phyloP scores from a whole-genome alignment of 2,888 invertebrate genomes.

The Catocala fraxini region DNA sequence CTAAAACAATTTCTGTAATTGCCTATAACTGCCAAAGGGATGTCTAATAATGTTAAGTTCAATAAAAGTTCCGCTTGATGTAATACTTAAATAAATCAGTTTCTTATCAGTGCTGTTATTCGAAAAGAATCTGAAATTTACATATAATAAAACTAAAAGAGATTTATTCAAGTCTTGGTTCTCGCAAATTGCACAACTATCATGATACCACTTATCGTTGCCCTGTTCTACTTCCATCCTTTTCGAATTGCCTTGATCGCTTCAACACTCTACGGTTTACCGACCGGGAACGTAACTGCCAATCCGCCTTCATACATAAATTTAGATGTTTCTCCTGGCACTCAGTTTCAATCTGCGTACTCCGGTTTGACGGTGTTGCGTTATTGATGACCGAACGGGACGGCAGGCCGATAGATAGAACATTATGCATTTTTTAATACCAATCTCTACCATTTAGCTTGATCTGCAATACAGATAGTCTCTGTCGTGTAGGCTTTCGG shows the following conservation, averaged over 20 bases:
- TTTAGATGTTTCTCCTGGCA: constrained; percentile 25
- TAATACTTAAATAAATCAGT: constrained; percentile 9
- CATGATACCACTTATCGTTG: constrained; percentile 38
- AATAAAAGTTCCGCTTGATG: not conserved
- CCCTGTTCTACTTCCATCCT: constrained; percentile 29
- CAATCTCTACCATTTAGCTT: constrained; percentile 39
- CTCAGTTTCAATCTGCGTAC: constrained; percentile 45
- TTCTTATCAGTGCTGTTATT: constrained; percentile 1
- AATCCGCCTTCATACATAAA: constrained; percentile 44
- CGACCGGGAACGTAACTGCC: constrained; percentile 25
- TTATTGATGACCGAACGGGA: constrained; percentile 37
- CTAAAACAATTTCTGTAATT: not conserved
- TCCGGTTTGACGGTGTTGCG: constrained; percentile 30
- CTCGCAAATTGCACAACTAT: constrained; percentile 33
- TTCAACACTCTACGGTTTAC: constrained; percentile 28
- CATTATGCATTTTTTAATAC: constrained; percentile 41
- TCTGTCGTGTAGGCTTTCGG: too few relatives aligned
- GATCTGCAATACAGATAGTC: not conserved
- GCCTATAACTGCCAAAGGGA: not conserved
- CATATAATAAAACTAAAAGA: constrained; percentile 13
- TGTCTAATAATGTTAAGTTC: not conserved
- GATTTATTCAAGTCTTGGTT: constrained; percentile 19
- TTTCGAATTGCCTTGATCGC: constrained; percentile 37
- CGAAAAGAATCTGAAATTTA: constrained; percentile 13
- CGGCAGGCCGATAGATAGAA: constrained; percentile 16